Evolutionary conservation across 2,888 invertebrate genomes (phyloP).

Genomic region (Odontothrips loti): DNA sequence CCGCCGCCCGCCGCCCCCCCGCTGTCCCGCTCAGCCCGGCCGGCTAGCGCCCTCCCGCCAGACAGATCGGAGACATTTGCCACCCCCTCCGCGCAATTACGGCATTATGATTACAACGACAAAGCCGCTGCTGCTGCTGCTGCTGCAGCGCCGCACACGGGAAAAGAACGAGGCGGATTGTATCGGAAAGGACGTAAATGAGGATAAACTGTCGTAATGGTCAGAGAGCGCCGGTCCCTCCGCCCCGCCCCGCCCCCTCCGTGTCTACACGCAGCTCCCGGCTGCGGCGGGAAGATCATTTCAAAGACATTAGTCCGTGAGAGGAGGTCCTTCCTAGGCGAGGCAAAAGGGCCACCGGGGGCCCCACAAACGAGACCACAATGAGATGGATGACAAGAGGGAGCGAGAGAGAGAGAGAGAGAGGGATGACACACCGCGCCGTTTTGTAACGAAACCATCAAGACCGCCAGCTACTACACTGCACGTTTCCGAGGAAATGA

Average conservation of each 20-base stretch:
- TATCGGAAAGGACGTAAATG: conserved; percentile 5
- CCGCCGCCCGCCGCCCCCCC: not conserved
- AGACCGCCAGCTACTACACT: not conserved
- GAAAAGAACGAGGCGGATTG: not conserved
- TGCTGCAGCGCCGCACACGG: too few relatives aligned
- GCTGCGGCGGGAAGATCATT: conserved; percentile 15
- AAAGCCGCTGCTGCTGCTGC: too few relatives aligned
- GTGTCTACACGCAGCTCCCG: not conserved
- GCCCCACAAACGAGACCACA: conserved; percentile 1
- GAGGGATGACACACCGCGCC: not conserved
- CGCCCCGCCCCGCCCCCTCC: not conserved
- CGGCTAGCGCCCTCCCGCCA: too few relatives aligned
- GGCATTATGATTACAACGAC: not conserved
- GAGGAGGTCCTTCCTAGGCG: not conserved
- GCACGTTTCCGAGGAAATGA: not conserved
- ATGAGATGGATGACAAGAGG: conserved; percentile 8
- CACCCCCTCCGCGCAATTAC: not conserved
- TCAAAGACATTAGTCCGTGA: conserved; percentile 12
- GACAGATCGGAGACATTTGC: not conserved
- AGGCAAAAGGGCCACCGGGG: not conserved
- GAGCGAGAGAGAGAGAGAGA: not conserved
- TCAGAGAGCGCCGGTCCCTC: not conserved
- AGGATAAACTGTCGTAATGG: conserved; percentile 22
- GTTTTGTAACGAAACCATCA: conserved; percentile 11
- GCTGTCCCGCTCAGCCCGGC: not conserved